Conservation (phyloP, 2,113 vertebrate genomes). For the Poecilia latipinna region DNA sequence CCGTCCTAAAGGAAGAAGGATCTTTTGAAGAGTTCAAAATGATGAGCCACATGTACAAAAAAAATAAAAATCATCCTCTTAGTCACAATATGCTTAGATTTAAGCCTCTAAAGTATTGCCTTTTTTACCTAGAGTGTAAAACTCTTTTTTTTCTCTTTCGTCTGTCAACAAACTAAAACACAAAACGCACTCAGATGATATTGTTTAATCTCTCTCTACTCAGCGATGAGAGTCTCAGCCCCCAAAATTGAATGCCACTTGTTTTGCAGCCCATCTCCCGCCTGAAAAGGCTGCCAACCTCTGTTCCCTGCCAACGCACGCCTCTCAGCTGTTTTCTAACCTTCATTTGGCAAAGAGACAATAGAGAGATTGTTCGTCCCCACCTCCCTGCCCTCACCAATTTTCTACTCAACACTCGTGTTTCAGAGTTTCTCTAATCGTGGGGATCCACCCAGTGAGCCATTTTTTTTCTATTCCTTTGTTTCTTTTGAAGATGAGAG, state of each 20-base stretch:
- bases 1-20: too few species aligned
- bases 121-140: conserved; percentile 25
- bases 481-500: conserved; percentile 54
- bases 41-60: conserved; percentile 1
- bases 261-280: conserved; percentile 65
- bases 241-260: conserved; percentile 70
- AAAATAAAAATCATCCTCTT: background rate
- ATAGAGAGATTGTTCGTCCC: conserved; percentile 65
- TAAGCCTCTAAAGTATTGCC: conserved; percentile 20
- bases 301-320: conserved; percentile 54
- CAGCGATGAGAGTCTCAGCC: conserved; percentile 32
- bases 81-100: conserved; percentile 5
- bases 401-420: conserved; percentile 41
- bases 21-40: background rate
- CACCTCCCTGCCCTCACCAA: conserved; percentile 42
- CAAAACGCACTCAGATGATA: conserved; percentile 33
- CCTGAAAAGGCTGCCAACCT: conserved; percentile 70
- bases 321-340: conserved; percentile 63
- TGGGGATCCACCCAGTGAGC: conserved; percentile 51
- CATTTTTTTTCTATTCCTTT: conserved; percentile 42
- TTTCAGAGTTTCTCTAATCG: conserved; percentile 49
- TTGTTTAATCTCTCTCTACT: conserved; percentile 51
- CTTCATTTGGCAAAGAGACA: conserved; percentile 72
- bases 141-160: conserved; percentile 17
- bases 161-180: conserved; percentile 53